These are phyloP conservation scores for Conchocele bisecta DNA, from an alignment of 2,888 invertebrate species.

Conservation along the genomic window DNA sequence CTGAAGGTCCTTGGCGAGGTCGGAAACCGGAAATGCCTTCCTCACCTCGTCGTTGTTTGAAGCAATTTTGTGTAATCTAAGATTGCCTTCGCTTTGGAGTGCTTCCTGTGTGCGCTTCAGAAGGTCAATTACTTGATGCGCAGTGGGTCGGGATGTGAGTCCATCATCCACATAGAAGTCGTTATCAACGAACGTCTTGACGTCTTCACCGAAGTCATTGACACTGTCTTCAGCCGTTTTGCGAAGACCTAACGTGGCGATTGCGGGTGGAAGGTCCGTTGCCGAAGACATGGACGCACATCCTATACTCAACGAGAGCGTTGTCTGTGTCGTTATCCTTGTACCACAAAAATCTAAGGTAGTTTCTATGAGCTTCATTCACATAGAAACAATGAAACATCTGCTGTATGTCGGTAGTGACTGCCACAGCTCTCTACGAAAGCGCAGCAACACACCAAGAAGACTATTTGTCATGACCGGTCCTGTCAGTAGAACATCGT, in stretches of 20 bases:
- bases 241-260: constrained; percentile 51
- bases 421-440: constrained; percentile 31
- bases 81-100: constrained; percentile 26
- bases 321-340: constrained; percentile 39
- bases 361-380: constrained; percentile 38
- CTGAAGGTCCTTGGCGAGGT: background rate
- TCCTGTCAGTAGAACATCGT: constrained; percentile 26
- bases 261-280: constrained; percentile 56
- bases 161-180: constrained; percentile 63
- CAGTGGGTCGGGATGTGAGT: constrained; percentile 33
- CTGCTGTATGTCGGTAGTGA: constrained; percentile 14
- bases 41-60: constrained; percentile 36
- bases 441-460: constrained; percentile 31
- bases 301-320: constrained; percentile 48
- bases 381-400: constrained; percentile 39
- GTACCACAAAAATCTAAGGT: constrained; percentile 57
- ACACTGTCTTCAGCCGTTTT: constrained; percentile 2
- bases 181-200: constrained; percentile 33
- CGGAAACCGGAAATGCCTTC: background rate
- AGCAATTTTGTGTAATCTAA: constrained; percentile 56
- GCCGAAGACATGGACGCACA: constrained; percentile 61
- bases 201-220: constrained; percentile 20
- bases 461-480: constrained; percentile 42
- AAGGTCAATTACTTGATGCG: constrained; percentile 34
- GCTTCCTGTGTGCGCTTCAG: constrained; percentile 46